Conservation (phyloP, 2,888 invertebrate genomes). For the Callyntrura guangdongensis region DNA sequence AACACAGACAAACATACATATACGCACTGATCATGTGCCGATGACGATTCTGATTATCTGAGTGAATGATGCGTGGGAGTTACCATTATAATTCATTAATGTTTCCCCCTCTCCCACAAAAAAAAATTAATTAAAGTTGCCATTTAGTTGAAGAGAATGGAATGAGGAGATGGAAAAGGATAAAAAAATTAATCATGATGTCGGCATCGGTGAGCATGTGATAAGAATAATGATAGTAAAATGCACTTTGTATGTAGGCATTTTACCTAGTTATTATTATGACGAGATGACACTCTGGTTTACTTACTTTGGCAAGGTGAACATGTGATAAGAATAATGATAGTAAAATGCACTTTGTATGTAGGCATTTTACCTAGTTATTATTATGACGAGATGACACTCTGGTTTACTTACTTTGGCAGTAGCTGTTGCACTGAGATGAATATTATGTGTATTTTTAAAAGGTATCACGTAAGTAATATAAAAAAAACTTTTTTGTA, state of each 20-base stretch:
- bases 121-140: slow-evolving; percentile 35
- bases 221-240: neutral
- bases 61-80: slow-evolving; percentile 40
- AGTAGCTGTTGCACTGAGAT: slow-evolving; percentile 32
- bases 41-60: neutral
- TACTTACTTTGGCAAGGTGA: slow-evolving; percentile 47
- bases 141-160: too few relatives aligned
- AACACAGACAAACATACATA: too few relatives aligned
- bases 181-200: neutral
- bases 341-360: neutral
- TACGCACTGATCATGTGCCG: neutral
- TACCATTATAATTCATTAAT: neutral
- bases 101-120: neutral
- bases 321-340: neutral
- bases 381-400: slow-evolving; percentile 49
- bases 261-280: neutral
- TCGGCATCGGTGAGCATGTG: too few relatives aligned
- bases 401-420: slow-evolving; percentile 44
- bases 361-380: neutral
- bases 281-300: slow-evolving; percentile 52
- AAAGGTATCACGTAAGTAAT: too few relatives aligned
- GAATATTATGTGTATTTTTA: neutral
- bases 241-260: neutral
- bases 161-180: neutral
- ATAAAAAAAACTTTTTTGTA: neutral